Base-by-base conservation (phyloP, 2,797 vertebrate species). In the Lacerta agilis region DNA sequence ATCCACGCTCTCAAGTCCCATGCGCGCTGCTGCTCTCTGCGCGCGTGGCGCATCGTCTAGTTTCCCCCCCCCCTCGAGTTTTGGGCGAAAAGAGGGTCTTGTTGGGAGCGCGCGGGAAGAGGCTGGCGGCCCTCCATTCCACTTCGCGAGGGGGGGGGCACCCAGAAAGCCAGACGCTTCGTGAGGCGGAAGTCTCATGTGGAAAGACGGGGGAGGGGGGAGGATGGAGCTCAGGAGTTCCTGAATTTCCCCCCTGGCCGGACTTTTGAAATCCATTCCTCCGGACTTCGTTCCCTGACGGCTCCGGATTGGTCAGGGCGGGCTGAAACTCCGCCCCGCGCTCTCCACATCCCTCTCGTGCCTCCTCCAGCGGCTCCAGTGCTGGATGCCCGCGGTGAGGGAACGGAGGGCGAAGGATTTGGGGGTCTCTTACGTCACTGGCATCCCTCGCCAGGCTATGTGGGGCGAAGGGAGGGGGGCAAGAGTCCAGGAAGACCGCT, bases 221-320 rank as follows among this genome's bases (percentile, higher is more conserved):
- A 10, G 38, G 15, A 18, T 25, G 66, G 2, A 15, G 64, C 17
- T 8, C 1, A 33, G 88, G 88, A 92, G 92, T 94, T 94, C 89
- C 94, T 93, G 93, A 92, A 93, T 94, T 95, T 95, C 93, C 95
- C 49, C 89, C 94, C 88, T 91, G 93, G 5, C 94, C 92, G 93
- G 94, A 95, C 93, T 95, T 94, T 43, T 93, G 93, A 95, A 95
- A 94, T 94, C 89, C 94, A 94, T 92, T 87, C 94, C 88, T 91
- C 92, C 55, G 91, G 92, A 92, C 90, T 92, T 88, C 79, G 45
- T 83, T 86, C 89, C 0, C 87, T 90, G 90, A 17, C 87, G 71
- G 25, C 43, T 73, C 10, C 3, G 69, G 87, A 88, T 86, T 88
- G 90, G 84, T 71, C 85, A 61, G 38, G 15, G 8, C 27, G n/a